These are phyloP conservation scores for Raphicerus campestris DNA, from an alignment of 2,113 vertebrate species.

Conservation along the genomic window DNA sequence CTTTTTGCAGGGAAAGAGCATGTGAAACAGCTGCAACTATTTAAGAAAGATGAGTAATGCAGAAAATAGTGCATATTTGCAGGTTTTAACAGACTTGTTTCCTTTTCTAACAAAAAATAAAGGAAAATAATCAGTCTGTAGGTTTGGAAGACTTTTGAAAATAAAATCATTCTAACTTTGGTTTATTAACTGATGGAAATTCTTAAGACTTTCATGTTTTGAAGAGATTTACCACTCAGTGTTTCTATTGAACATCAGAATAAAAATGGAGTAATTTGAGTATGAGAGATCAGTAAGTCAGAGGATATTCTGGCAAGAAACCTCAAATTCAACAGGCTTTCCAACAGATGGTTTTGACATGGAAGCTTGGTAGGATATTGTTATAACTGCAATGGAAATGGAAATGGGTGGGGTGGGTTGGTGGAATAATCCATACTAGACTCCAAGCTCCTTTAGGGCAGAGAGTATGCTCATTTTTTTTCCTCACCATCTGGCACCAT, in stretches of 20 bases:
- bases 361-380: neutral
- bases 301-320: neutral
- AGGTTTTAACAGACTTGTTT: slow-evolving; percentile 50
- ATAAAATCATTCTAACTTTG: slow-evolving; percentile 17
- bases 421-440: neutral
- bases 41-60: slow-evolving; percentile 50
- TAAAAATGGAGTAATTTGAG: neutral
- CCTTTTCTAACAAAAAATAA: neutral
- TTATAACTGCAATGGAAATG: neutral
- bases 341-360: neutral
- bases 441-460: neutral
- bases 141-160: slow-evolving; percentile 38
- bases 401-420: neutral
- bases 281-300: neutral
- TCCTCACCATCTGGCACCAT: neutral
- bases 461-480: neutral
- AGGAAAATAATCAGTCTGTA: neutral
- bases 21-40: slow-evolving; percentile 34
- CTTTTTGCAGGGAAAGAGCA: slow-evolving; percentile 4
- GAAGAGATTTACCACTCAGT: neutral
- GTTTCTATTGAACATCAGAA: neutral
- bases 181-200: neutral
- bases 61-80: slow-evolving; percentile 45
- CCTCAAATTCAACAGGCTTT: neutral
- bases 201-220: neutral